Conservation (phyloP, 2,797 vertebrate genomes). For the Pseudochaenichthys georgianus region DNA sequence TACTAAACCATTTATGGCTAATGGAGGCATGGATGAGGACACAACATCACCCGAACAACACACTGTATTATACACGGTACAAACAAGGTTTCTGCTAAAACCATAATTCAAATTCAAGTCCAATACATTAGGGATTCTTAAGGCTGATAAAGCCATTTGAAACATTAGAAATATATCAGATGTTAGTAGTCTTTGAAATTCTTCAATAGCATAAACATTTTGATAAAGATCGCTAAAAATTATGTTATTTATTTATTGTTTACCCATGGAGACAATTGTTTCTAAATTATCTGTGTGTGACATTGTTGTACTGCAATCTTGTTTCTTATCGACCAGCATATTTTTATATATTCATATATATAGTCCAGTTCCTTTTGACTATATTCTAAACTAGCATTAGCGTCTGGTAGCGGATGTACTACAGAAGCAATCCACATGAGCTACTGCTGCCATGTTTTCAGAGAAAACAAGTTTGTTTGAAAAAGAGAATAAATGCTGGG, state of each 20-base stretch:
- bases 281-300: background rate
- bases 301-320: background rate
- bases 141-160: background rate
- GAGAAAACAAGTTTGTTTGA: no score
- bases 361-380: no score
- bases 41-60: constrained; percentile 14
- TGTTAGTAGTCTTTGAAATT: no score
- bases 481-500: no score
- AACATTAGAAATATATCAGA: background rate
- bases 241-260: no score
- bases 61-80: background rate
- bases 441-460: no score
- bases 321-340: background rate
- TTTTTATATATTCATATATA: no score
- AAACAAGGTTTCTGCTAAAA: background rate
- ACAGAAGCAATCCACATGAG: no score
- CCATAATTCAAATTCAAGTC: background rate
- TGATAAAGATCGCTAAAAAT: no score
- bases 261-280: background rate
- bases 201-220: no score
- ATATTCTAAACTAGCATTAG: no score
- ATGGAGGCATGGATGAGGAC: constrained; percentile 21
- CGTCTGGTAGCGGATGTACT: no score
- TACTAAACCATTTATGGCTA: constrained; percentile 35
- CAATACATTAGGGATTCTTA: background rate